A percentile compares a stretch with the other conserved stretches of the same genome.
Conservation (phyloP, 2,113 vertebrate species). For the Corythoichthys haematopterus region DNA sequence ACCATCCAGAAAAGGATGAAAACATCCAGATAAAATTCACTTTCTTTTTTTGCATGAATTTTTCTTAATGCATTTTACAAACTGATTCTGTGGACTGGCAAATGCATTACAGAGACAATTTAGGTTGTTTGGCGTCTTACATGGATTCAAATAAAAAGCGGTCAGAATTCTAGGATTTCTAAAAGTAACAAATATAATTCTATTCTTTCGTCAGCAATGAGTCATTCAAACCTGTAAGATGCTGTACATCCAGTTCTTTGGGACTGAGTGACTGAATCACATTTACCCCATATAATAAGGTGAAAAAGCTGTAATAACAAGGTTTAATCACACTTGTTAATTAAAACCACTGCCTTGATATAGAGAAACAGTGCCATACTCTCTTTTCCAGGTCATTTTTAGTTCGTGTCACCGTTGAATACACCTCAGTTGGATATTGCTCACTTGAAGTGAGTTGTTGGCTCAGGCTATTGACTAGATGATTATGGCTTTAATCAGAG, state of each 20-base stretch:
- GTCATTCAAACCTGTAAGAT: not conserved
- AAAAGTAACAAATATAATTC: not conserved
- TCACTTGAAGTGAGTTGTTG: constrained; percentile 5
- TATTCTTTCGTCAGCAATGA: not conserved
- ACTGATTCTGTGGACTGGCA: not conserved
- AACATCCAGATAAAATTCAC: too few species aligned
- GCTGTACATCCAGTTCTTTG: not conserved
- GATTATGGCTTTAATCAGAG: not conserved
- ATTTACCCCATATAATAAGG: not conserved
- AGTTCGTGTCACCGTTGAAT: constrained; percentile 10
- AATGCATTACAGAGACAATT: not conserved
- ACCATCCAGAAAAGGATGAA: not conserved
- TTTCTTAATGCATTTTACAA: too few species aligned
- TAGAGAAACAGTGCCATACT: constrained; percentile 40
- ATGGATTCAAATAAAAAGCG: not conserved
- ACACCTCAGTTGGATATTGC: constrained; percentile 3
- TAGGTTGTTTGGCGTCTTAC: not conserved
- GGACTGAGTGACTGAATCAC: not conserved
- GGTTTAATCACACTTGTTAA: not conserved
- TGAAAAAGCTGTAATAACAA: not conserved
- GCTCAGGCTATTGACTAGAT: not conserved
- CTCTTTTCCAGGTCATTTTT: constrained; percentile 44
- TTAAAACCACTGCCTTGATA: constrained; percentile 20
- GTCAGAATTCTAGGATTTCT: not conserved
- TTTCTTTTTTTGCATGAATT: too few species aligned